Percentiles rank a stretch among this genome's conserved stretches.
Conservation (phyloP, 2,888 invertebrate species). For the Steinernema carpocapsae region DNA sequence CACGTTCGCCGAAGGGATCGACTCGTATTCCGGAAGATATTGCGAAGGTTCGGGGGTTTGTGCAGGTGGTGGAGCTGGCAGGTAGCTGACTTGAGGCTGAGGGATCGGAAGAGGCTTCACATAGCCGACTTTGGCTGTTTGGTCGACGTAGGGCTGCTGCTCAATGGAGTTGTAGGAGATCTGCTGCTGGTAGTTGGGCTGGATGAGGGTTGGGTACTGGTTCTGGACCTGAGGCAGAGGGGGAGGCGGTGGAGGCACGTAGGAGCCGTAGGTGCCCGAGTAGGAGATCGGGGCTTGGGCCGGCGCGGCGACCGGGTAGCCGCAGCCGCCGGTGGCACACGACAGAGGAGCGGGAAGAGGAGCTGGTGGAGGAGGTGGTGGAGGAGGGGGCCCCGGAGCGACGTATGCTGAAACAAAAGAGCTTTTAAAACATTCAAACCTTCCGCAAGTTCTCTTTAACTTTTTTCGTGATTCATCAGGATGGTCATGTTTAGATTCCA, state of each 20-base stretch:
- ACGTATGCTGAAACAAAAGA: conserved; percentile 5
- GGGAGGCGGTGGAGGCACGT: conserved; percentile 21
- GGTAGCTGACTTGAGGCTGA: conserved; percentile 9
- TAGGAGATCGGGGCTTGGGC: conserved; percentile 19
- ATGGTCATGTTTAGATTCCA: no score
- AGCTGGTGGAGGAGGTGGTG: background rate
- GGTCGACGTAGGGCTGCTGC: conserved; percentile 22
- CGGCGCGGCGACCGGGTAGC: background rate
- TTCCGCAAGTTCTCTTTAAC: no score
- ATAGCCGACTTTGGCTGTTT: conserved; percentile 14
- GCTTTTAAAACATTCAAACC: background rate
- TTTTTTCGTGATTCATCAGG: no score
- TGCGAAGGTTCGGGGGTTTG: conserved; percentile 20
- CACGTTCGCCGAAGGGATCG: background rate
- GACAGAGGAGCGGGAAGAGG: background rate
- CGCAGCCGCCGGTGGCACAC: background rate
- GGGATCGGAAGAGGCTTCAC: background rate
- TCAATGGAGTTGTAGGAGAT: conserved; percentile 26
- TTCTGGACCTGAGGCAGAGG: conserved; percentile 7
- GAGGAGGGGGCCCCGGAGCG: conserved; percentile 19
- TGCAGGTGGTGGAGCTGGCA: conserved; percentile 2
- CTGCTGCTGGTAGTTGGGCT: conserved; percentile 19
- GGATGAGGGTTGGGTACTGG: conserved; percentile 25
- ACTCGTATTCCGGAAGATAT: conserved; percentile 23
- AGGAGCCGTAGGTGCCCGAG: conserved; percentile 26